Evolutionary conservation across 2,113 vertebrate genomes (phyloP).

Genomic region (Amia ocellicauda): DNA sequence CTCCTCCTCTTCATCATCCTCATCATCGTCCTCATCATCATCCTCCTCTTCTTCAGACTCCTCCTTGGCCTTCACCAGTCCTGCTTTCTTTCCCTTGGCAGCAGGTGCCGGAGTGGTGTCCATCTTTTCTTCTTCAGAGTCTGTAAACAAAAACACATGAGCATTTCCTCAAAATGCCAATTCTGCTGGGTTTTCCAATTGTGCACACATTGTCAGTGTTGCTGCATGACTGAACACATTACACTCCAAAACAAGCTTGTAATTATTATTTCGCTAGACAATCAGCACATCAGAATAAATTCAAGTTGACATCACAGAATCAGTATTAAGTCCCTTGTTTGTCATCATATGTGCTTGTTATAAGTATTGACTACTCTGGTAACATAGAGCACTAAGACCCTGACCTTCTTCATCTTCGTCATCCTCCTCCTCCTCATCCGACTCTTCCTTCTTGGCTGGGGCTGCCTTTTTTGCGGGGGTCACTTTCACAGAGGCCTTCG

Average conservation of each 20-base stretch:
- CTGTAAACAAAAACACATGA: slow-evolving; percentile 46
- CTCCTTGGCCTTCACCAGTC: slow-evolving; percentile 75
- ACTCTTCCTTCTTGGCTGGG: slow-evolving; percentile 60
- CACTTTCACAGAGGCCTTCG: slow-evolving; percentile 54
- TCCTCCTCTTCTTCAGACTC: slow-evolving; percentile 74
- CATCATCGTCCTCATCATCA: slow-evolving; percentile 68
- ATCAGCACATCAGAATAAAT: slow-evolving; percentile 63
- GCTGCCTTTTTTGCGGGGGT: slow-evolving; percentile 33
- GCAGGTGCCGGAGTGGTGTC: slow-evolving; percentile 68
- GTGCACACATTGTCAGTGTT: no score
- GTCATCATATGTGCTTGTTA: slow-evolving; percentile 62
- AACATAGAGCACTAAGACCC: no score
- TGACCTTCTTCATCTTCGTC: slow-evolving; percentile 64
- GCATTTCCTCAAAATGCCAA: no score
- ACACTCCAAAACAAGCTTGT: no score
- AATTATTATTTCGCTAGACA: no score
- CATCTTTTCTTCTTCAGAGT: slow-evolving; percentile 87
- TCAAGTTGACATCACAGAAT: slow-evolving; percentile 62
- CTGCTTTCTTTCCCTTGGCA: slow-evolving; percentile 77
- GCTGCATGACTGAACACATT: no score
- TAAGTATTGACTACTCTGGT: background rate
- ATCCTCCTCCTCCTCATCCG: slow-evolving; percentile 65
- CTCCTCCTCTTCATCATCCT: slow-evolving; percentile 70
- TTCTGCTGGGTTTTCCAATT: no score
- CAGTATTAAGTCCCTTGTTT: slow-evolving; percentile 84